Evolutionary conservation across 2,797 vertebrate genomes (phyloP).

Genomic region (Mormyrus hasselquistii): DNA sequence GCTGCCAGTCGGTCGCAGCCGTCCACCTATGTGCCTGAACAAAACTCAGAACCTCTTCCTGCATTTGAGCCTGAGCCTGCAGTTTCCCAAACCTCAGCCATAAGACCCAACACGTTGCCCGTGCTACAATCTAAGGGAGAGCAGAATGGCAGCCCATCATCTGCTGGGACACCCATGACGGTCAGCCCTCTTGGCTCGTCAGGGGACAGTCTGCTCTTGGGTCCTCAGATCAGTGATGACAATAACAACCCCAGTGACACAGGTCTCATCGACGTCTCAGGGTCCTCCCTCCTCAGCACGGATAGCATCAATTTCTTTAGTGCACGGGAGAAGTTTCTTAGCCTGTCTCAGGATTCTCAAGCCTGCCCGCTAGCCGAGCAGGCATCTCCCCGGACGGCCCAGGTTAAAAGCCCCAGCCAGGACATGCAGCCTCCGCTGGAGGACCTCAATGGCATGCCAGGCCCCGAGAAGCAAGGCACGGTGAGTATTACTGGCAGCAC

Average conservation of each 20-base stretch:
- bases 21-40: slow-evolving; percentile 31
- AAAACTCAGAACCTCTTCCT: slow-evolving; percentile 16
- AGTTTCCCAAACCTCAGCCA: neutral
- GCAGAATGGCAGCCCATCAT: slow-evolving; percentile 49
- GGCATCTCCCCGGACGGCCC: slow-evolving; percentile 39
- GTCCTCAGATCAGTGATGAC: slow-evolving; percentile 1
- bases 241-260: slow-evolving; percentile 11
- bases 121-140: slow-evolving; percentile 29
- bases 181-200: slow-evolving; percentile 28
- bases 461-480: slow-evolving; percentile 31
- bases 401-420: slow-evolving; percentile 44
- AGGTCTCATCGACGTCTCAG: neutral
- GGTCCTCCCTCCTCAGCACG: slow-evolving; percentile 59
- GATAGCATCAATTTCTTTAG: slow-evolving; percentile 93
- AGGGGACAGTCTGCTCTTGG: neutral
- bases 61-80: neutral
- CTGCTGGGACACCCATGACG: slow-evolving; percentile 54
- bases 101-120: neutral
- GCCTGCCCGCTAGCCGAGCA: slow-evolving; percentile 59
- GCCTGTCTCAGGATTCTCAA: slow-evolving; percentile 73
- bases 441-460: slow-evolving; percentile 35
- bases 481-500: neutral
- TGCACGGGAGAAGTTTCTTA: slow-evolving; percentile 85
- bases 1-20: slow-evolving; percentile 19
- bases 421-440: slow-evolving; percentile 43